Evolutionary conservation across 2,113 vertebrate species (phyloP), one percentile per base, ranked within the genome.

Genomic region (Sinocyclocheilus anshuiensis): DNA sequence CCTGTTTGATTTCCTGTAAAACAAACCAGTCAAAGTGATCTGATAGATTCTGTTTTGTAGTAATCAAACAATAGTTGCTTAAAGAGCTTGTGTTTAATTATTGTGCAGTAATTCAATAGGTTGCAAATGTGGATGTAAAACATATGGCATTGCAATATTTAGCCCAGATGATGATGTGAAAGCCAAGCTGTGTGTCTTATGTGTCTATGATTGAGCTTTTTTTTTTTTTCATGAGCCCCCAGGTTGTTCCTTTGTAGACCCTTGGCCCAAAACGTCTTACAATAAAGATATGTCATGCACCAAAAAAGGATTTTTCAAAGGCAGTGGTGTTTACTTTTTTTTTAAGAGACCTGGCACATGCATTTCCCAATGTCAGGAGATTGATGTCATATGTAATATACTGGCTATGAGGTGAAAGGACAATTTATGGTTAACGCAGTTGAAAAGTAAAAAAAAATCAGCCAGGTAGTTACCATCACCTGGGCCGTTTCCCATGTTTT

Each of bases 201-300:
- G 11, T 0, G 53, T 20, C 57, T 22, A 53, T n/a, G 4, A 59
- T 59, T 36, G 15, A 59, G 18, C 39, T 84, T n/a, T 20, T 2
- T 33, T 29, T n/a, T n/a, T 33, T 42, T 77, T 77, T 77, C 26
- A 65, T 1, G 45, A 77, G 39, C 59, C 74, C 29, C 24, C 36
- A 26, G 78, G 36, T 65, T 81, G 42, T 6, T 67, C 20, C 77
- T 55, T 82, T 74, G 36, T 18, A 48, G 33, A 74, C 57, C 18
- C 29, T 63, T 48, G 79, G 59, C 39, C 82, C 48, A 81, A 39
- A 84, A 86, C 15, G 39, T 36, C 71, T 81, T 18, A 53, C 59
- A 83, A 88, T 90, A 90, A 91, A 90, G 77, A 87, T 87, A 88
- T 86, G 89, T 91, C 90, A 90, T 85, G 90, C 86, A 89, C 77